Evolutionary conservation across 2,113 vertebrate genomes (phyloP), one percentile per base, ranked within the genome.

Genomic region (Tetrax tetrax): DNA sequence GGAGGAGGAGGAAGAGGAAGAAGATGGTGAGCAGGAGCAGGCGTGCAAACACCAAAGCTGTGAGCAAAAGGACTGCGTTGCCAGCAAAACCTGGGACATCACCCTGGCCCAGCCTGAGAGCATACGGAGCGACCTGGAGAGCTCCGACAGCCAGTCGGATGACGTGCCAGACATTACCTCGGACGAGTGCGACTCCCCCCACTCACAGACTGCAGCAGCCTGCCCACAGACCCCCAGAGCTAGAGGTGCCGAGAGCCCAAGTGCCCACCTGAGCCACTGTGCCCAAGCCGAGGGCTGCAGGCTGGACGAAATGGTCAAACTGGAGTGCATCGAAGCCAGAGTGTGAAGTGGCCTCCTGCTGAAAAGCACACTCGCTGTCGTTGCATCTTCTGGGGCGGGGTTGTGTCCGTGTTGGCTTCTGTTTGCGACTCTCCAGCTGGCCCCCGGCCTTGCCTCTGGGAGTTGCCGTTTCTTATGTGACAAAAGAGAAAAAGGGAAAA

Each of bases 121-220:
- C 98, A 99, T 99, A 97, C 99, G 99, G 89, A 99, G 99, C 23
- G 99, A 99, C 98, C 98, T 99, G 98, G 99, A 99, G 97, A 99
- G 99, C 98, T 99, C 99, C 4, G 99, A 99, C 98, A 99, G 99
- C 5, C 99, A 99, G 93, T 99, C 99, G 1, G 99, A 99, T 6
- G 99, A 99, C 59, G 99, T 99, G 90, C 99, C 99, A 2, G 99
- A 99, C 98, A 98, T 99, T 78, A 99, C 99, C 66, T 99, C 99
- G 7, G 99, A 99, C 47, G 99, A 99, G 92, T 99, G 99, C 20
- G 99, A 99, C 96, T 99, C 99, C 57, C 99, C 99, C 33, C 98
- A 78, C 75, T 98, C 98, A 8, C 98, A 98, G 76, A 96, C 97
- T 50, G 95, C 97, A 7, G 92, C 97, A 60, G 85, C 96, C 96